Evolutionary conservation across 2,113 vertebrate species (phyloP).

Genomic region (Gymnorhina tibicen): DNA sequence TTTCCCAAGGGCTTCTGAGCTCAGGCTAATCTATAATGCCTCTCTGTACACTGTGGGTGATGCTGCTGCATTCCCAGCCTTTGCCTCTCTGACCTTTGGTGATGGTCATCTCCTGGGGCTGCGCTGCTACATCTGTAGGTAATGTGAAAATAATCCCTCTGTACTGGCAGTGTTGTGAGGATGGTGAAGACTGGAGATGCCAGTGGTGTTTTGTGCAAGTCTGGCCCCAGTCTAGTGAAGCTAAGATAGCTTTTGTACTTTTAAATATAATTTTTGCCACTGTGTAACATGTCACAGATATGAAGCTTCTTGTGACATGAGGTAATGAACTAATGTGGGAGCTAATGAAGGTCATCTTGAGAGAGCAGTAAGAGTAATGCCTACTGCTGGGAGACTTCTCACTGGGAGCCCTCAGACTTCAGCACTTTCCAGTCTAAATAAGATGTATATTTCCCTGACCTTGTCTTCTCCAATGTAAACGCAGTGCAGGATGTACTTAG

Average conservation of each 20-base stretch:
- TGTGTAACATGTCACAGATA: background rate
- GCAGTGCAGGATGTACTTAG: constrained; percentile 59
- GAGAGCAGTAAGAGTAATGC: background rate
- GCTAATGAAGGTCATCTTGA: constrained; percentile 12
- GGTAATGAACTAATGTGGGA: background rate
- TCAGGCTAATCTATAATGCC: background rate
- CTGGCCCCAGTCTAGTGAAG: background rate
- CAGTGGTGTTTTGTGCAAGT: background rate
- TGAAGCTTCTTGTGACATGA: background rate
- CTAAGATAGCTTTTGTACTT: background rate
- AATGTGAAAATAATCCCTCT: background rate
- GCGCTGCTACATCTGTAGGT: background rate
- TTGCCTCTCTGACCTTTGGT: background rate
- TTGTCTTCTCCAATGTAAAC: constrained; percentile 52
- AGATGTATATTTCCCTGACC: constrained; percentile 32
- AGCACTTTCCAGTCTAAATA: constrained; percentile 48
- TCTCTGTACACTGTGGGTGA: background rate
- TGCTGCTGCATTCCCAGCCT: background rate
- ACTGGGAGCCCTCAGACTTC: background rate
- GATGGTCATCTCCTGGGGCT: background rate
- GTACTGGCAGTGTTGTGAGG: background rate
- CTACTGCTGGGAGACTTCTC: background rate
- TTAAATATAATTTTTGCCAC: background rate
- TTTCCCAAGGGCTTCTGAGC: background rate
- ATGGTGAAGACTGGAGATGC: background rate